Conservation (phyloP, 1,140 invertebrate genomes). For the Prorops nasuta region DNA sequence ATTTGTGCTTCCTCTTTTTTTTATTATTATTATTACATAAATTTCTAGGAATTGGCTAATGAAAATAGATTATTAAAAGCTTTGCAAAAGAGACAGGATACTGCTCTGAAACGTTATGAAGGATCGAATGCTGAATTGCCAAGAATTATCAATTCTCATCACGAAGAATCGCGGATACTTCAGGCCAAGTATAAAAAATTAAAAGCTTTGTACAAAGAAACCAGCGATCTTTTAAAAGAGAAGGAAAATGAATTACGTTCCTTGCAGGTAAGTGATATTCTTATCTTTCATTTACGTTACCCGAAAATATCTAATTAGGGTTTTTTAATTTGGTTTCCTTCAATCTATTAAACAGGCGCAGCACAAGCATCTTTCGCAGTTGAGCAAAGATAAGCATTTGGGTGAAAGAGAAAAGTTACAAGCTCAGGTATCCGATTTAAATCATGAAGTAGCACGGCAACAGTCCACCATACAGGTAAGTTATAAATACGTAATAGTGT, state of each 20-base stretch:
- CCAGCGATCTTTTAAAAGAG: constrained; percentile 63
- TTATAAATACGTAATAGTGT: no score
- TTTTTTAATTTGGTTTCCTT: no score
- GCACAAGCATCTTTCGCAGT: constrained; percentile 65
- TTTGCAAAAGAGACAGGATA: constrained; percentile 74
- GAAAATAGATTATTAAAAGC: constrained; percentile 73
- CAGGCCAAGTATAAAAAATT: constrained; percentile 69
- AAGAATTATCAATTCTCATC: constrained; percentile 69
- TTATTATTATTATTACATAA: constrained; percentile 1
- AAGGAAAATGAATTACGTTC: constrained; percentile 65
- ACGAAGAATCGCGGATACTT: constrained; percentile 72
- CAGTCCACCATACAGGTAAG: constrained; percentile 66
- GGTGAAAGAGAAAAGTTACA: constrained; percentile 71
- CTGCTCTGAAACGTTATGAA: constrained; percentile 71
- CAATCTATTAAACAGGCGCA: constrained; percentile 53
- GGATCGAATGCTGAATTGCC: constrained; percentile 73
- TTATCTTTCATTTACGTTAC: no score
- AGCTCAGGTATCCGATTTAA: constrained; percentile 63
- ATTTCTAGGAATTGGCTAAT: constrained; percentile 66
- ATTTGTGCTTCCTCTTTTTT: constrained; percentile 10
- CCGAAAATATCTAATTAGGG: no score
- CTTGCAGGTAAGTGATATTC: constrained; percentile 49
- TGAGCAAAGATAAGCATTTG: constrained; percentile 72
- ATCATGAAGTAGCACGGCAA: constrained; percentile 64
- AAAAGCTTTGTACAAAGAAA: constrained; percentile 62